Conservation (phyloP, 2,888 invertebrate genomes). For the Philonicus albiceps region DNA sequence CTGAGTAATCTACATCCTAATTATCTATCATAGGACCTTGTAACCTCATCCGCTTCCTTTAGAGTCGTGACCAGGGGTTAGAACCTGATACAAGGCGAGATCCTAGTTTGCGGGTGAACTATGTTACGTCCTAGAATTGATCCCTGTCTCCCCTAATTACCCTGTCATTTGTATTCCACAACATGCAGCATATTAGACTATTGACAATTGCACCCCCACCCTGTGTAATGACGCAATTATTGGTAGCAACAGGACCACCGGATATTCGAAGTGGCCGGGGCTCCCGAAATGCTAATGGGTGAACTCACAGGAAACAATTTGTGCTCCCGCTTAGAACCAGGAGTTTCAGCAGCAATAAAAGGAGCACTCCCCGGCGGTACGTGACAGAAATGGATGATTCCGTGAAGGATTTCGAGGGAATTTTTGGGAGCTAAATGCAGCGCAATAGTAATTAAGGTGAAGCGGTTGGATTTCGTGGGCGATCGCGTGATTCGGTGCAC, state of each 20-base stretch:
- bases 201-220: neutral
- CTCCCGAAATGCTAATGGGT: neutral
- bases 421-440: neutral
- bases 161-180: slow-evolving; percentile 4
- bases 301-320: neutral
- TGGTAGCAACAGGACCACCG: slow-evolving; percentile 11
- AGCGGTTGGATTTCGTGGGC: neutral
- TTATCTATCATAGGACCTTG: neutral
- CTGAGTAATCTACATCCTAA: neutral
- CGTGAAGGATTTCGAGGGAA: neutral
- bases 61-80: neutral
- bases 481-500: neutral
- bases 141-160: slow-evolving; percentile 15
- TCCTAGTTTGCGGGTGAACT: neutral
- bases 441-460: neutral
- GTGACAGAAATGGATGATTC: neutral
- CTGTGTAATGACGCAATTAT: slow-evolving; percentile 6
- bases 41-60: neutral
- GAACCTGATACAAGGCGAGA: neutral
- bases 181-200: neutral
- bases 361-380: neutral
- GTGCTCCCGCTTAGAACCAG: neutral
- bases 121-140: neutral
- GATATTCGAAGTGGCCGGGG: neutral
- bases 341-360: neutral